These are phyloP conservation scores for Donacobius atricapilla DNA, from an alignment of 2,113 vertebrate species.

Conservation along the genomic window DNA sequence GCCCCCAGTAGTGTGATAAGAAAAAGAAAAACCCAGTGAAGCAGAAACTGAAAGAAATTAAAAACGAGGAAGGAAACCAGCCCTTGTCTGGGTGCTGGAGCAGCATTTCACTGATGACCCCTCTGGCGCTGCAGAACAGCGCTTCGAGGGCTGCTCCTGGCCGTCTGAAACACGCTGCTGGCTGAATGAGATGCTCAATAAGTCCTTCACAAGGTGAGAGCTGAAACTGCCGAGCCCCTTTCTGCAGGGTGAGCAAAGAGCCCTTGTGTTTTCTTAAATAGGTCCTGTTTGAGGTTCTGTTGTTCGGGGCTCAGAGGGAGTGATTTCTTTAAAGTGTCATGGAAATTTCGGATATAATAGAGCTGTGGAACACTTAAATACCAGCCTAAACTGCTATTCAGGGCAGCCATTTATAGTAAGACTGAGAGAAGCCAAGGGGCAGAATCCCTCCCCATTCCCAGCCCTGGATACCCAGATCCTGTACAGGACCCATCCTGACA, in stretches of 20 bases:
- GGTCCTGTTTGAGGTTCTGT: neutral
- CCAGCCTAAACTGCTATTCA: neutral
- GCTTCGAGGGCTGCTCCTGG: neutral
- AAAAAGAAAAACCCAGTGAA: neutral
- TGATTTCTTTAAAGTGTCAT: neutral
- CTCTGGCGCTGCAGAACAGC: neutral
- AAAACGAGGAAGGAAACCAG: neutral
- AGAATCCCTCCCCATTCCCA: neutral
- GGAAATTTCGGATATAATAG: neutral
- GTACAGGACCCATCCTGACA: neutral
- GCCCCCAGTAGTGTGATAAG: neutral
- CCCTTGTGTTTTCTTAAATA: neutral
- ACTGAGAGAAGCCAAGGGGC: neutral
- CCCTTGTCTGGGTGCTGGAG: neutral
- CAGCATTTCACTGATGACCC: neutral
- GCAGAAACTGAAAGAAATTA: neutral
- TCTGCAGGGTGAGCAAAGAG: neutral
- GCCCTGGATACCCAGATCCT: neutral
- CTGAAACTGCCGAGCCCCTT: neutral
- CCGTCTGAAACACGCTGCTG: neutral
- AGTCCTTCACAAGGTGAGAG: neutral
- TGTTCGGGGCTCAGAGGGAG: neutral
- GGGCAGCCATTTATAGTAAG: neutral
- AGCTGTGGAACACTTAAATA: neutral
- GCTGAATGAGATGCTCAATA: conserved; percentile 4